A percentile compares a stretch with the other conserved stretches of the same genome.
phyloP scores from a whole-genome alignment of 2,797 vertebrate species.

The Adrianichthys oophorus region DNA sequence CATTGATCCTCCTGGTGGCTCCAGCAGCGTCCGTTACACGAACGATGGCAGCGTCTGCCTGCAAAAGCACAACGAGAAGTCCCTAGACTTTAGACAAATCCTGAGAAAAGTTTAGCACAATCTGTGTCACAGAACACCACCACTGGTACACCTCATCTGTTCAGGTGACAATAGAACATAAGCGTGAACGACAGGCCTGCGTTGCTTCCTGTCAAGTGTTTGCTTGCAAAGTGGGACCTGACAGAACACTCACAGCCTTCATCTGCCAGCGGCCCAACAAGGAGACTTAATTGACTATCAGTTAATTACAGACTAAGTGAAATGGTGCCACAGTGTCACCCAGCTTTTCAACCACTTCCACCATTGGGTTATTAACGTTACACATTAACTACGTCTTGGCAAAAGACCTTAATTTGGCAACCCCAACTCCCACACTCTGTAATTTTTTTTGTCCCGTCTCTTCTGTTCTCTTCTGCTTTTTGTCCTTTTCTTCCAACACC shows the following conservation, averaged over 20 bases:
- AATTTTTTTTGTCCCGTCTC: slow-evolving; percentile 54
- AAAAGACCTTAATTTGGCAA: slow-evolving; percentile 61
- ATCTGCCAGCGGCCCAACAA: slow-evolving; percentile 56
- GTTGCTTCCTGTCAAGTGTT: slow-evolving; percentile 33
- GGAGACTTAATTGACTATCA: slow-evolving; percentile 67
- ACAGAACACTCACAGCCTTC: slow-evolving; percentile 53
- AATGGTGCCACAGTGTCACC: slow-evolving; percentile 60
- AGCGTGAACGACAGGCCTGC: slow-evolving; percentile 46
- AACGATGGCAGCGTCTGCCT: slow-evolving; percentile 93
- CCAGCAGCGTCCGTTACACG: slow-evolving; percentile 95
- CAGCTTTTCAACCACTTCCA: slow-evolving; percentile 59
- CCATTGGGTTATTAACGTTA: slow-evolving; percentile 74
- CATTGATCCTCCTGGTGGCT: slow-evolving; percentile 92
- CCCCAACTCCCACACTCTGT: slow-evolving; percentile 64
- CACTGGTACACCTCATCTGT: slow-evolving; percentile 35
- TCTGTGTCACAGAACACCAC: slow-evolving; percentile 16
- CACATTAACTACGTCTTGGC: slow-evolving; percentile 64
- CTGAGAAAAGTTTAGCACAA: slow-evolving; percentile 16
- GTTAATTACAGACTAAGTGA: slow-evolving; percentile 73
- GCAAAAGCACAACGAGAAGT: slow-evolving; percentile 31
- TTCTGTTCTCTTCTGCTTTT: slow-evolving; percentile 47
- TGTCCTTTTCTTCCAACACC: slow-evolving; percentile 28
- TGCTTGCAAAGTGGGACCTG: slow-evolving; percentile 56
- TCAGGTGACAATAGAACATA: slow-evolving; percentile 39
- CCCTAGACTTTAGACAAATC: slow-evolving; percentile 17